Evolutionary conservation across 30 jellyfish, hydroid and myxozoan species (phyloP), one percentile per base, ranked within the genome.

Genomic region (Aurelia sp.): DNA sequence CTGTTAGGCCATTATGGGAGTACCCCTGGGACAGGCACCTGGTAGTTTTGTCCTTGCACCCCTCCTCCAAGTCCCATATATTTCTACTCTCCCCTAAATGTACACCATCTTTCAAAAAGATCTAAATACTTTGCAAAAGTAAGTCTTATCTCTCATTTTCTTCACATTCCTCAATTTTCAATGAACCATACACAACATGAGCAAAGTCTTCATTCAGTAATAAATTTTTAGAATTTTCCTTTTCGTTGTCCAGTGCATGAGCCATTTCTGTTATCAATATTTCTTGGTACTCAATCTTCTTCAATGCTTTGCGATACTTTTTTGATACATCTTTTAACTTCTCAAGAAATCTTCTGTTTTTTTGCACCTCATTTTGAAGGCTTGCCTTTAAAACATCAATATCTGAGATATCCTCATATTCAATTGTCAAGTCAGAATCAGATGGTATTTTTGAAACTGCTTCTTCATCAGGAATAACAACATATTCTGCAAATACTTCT

Each of bases 121-220:
- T 44, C 9, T 5, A 13, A 9, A 5, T 6, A 7, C 15, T 1
- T 44, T 44, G 13, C 15, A 44, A 44, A 44, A 44, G 15, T 8
- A 44, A 44, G 55, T 44, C 15, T 44, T 16, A 44, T 44, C 55
- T 44, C 7, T 55, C 82, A 4, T 35, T 82, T 44, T 89, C 97
- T 5, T 89, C 97, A 64, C 90, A 67, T 50, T 89, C 97, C 63
- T 89, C 97, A 10, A 89, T 81, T 67, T 72, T 89, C 74, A 80
- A 63, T 13, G 86, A 80, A 3, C 92, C 90, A 33, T 62, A 72
- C 11, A 71, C 97, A 40, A 89, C 81, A 50, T 41, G 80, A 13
- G 97, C 85, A 71, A 89, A 72, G 71, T 80, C 92, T 60, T 89
- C 97, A 50, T 58, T 66, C n/a, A 79, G 53, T n/a, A 73, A 64